Evolutionary conservation across 2,888 invertebrate genomes (phyloP), one percentile per base, ranked within the genome.

Genomic region (Drosophila vallismaia): DNA sequence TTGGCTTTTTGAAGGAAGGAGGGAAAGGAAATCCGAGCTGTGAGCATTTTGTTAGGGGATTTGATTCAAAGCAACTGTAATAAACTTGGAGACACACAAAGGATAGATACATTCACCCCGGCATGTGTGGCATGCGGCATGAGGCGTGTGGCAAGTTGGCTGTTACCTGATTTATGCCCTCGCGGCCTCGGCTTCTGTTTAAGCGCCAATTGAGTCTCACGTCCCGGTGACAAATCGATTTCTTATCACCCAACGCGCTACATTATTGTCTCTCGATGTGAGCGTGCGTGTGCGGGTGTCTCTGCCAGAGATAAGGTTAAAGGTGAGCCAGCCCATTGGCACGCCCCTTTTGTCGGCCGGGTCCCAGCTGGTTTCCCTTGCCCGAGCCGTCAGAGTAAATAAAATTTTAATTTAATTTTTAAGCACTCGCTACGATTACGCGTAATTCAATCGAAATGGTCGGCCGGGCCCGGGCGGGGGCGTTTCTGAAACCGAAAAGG

Each of bases 351-450:
- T 5, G 33, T 19, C 2, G 19, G 33, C 36, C 26, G 26, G 26
- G 1, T 40, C 26, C 28, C 26, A 33, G 31, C 26, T 9, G 29
- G 33, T 26, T 24, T 24, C 5, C 26, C 31, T 12, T 8, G 44
- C 24, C 77, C 24, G 12, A 19, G 52, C 51, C 29, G 33, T 36
- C 10, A 54, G 75, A 79, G 85, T 82, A 82, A 84, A 84, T 84
- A 86, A 70, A 84, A 82, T 84, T 84, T 84, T 84, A 84, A 84
- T 86, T 84, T 82, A 78, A 84, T 84, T 84, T 86, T 84, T 79
- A 82, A 75, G 85, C 78, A 76, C 76, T 79, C 71, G 78, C 71
- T 76, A 74, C 87, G 79, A 82, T 84, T 85, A 78, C 79, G 82
- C 73, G 79, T 84, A 82, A 86, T 85, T 84, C 85, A 82, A 84